Evolutionary conservation across 2,888 invertebrate species (phyloP).

Genomic region (Drosophila maculinotata): DNA sequence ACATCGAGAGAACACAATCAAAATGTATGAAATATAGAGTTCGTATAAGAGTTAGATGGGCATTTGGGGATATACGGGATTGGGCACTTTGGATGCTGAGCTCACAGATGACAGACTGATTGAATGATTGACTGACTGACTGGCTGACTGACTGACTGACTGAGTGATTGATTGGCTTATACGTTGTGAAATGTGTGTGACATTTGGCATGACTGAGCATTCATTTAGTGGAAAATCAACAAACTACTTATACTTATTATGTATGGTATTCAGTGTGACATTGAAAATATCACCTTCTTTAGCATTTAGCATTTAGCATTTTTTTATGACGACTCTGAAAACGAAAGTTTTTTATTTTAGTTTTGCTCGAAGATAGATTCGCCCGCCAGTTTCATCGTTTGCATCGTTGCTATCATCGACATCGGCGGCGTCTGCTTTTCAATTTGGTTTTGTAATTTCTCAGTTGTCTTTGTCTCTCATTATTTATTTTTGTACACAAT

Average conservation of each 20-base stretch:
- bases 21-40: slow-evolving; percentile 40
- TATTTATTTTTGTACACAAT: slow-evolving; percentile 66
- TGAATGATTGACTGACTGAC: slow-evolving; percentile 33
- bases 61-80: slow-evolving; percentile 11
- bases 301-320: slow-evolving; percentile 7
- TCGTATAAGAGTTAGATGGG: slow-evolving; percentile 22
- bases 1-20: slow-evolving; percentile 24
- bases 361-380: slow-evolving; percentile 15
- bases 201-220: slow-evolving; percentile 42
- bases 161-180: slow-evolving; percentile 34
- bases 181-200: slow-evolving; percentile 8
- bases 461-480: slow-evolving; percentile 41
- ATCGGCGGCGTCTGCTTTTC: slow-evolving; percentile 9
- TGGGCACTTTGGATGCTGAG: slow-evolving; percentile 11
- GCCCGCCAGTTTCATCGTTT: slow-evolving; percentile 1
- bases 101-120: slow-evolving; percentile 25
- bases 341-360: slow-evolving; percentile 37
- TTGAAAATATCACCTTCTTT: slow-evolving; percentile 36
- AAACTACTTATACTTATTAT: slow-evolving; percentile 14
- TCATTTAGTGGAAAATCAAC: slow-evolving; percentile 38
- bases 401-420: background rate
- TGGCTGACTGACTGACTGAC: slow-evolving; percentile 41
- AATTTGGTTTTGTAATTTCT: slow-evolving; percentile 32
- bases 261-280: slow-evolving; percentile 34
- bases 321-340: slow-evolving; percentile 38